Conservation (phyloP, 2,113 vertebrate genomes). For the Cavia porcellus region DNA sequence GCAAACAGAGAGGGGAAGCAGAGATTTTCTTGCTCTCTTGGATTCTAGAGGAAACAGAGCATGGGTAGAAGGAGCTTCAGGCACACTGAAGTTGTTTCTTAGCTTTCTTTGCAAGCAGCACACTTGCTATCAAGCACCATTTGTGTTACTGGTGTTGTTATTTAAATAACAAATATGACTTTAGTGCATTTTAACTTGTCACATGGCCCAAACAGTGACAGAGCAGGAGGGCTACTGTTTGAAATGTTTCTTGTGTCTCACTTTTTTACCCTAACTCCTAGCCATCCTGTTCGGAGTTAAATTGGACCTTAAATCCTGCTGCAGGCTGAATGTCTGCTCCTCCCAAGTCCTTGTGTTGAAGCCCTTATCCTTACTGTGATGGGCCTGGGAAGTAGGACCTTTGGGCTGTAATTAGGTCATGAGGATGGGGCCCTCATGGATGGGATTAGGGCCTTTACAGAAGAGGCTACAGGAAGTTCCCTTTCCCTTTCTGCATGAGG, state of each 20-base stretch:
- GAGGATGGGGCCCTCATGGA: too few relatives aligned
- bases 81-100: background rate
- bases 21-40: background rate
- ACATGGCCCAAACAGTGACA: background rate
- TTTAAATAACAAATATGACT: background rate
- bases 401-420: too few relatives aligned
- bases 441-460: background rate
- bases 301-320: background rate
- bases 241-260: background rate
- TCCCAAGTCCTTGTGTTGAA: background rate
- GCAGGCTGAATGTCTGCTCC: background rate
- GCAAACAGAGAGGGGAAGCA: fast-evolving
- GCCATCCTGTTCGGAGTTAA: background rate
- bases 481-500: too few relatives aligned
- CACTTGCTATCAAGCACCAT: background rate
- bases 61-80: background rate
- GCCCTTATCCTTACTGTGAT: background rate
- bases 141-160: background rate
- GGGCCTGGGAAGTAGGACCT: too few relatives aligned
- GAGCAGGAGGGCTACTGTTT: background rate
- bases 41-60: background rate
- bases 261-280: background rate
- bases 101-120: background rate
- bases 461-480: background rate
- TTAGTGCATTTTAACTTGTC: background rate